phyloP scores from a whole-genome alignment of 2,797 vertebrate genomes.

The Tolypeutes matacus region DNA sequence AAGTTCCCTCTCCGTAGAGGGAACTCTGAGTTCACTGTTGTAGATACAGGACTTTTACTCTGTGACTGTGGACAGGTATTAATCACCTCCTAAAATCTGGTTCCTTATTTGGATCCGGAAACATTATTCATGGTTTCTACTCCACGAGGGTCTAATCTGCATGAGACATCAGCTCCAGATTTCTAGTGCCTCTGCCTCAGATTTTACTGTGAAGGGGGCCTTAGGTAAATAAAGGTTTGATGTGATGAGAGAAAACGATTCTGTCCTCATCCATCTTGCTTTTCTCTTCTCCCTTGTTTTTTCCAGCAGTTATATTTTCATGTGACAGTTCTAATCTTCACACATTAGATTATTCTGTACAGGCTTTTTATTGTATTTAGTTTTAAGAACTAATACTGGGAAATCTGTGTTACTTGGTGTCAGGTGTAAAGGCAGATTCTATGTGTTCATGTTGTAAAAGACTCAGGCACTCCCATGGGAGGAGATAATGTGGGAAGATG shows the following conservation, averaged over 20 bases:
- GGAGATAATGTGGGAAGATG: too few species aligned
- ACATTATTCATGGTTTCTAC: not conserved
- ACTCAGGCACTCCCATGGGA: too few species aligned
- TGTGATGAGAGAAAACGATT: not conserved
- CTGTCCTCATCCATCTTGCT: not conserved
- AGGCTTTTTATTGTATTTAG: not conserved
- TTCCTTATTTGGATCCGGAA: not conserved
- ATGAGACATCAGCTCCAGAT: not conserved
- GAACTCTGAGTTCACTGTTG: not conserved
- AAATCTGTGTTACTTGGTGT: too few species aligned
- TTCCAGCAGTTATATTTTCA: too few species aligned
- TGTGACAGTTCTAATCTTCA: too few species aligned
- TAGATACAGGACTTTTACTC: not conserved
- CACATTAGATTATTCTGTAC: too few species aligned
- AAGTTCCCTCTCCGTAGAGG: not conserved
- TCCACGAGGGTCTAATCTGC: not conserved
- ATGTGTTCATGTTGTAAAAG: too few species aligned
- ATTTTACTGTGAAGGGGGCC: not conserved
- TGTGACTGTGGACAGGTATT: rapidly evolving
- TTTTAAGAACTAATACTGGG: too few species aligned
- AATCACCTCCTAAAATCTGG: not conserved
- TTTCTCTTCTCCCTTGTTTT: too few species aligned
- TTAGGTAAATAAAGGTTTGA: not conserved
- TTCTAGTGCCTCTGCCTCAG: not conserved
- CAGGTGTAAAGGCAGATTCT: too few species aligned